Conservation (phyloP, 2,113 vertebrate species). For the Rhodinocichla rosea region DNA sequence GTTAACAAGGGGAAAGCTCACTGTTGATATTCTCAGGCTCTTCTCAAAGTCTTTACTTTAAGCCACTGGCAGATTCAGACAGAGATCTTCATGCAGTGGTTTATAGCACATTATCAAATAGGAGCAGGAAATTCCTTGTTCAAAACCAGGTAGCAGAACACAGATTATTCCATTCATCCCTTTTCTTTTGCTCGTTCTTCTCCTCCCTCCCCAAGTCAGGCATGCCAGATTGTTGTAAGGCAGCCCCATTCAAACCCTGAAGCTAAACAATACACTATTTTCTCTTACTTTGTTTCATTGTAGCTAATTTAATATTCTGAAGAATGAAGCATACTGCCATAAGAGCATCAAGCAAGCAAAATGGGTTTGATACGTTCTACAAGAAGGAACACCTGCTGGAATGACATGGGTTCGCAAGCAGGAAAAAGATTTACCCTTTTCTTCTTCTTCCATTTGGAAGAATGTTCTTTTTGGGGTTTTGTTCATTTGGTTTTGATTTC, state of each 20-base stretch:
- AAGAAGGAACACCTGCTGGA: not conserved
- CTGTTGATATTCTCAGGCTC: not conserved
- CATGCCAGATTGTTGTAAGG: not conserved
- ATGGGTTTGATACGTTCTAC: not conserved
- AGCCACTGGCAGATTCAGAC: not conserved
- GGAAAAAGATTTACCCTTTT: not conserved
- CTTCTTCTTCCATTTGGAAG: not conserved
- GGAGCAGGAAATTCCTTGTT: not conserved
- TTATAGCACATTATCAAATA: not conserved
- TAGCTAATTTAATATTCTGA: not conserved
- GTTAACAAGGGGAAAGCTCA: not conserved
- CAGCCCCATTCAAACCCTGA: not conserved
- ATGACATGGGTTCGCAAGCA: accelerated
- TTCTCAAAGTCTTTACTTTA: not conserved
- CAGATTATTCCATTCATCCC: not conserved
- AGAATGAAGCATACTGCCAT: not conserved
- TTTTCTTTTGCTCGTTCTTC: not conserved
- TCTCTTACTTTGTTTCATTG: not conserved
- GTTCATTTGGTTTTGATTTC: not conserved
- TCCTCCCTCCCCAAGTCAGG: not conserved
- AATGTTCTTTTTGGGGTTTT: not conserved
- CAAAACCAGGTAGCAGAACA: not conserved
- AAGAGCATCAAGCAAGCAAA: not conserved
- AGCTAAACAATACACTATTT: not conserved
- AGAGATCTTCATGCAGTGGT: not conserved